Conservation (phyloP, 2,797 vertebrate genomes). For the Loris lydekkerianus region DNA sequence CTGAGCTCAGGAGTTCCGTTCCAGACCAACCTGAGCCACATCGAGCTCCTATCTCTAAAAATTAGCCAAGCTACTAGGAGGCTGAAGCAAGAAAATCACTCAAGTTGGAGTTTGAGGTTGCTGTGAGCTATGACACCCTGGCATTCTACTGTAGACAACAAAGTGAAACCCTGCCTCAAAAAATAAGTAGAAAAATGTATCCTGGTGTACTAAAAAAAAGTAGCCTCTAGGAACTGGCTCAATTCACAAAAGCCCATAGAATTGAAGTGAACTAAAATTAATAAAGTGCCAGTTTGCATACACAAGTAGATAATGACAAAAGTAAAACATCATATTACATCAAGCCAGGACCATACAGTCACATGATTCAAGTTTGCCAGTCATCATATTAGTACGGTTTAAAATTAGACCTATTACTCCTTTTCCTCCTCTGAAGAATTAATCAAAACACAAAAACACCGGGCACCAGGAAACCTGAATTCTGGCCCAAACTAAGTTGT, state of each 20-base stretch:
- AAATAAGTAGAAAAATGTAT: not conserved
- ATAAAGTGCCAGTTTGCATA: conserved; percentile 20
- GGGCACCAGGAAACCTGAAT: not conserved
- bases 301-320: conserved; percentile 18
- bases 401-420: conserved; percentile 30
- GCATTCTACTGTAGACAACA: too few relatives aligned
- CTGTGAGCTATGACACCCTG: too few relatives aligned
- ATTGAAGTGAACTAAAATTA: conserved; percentile 57
- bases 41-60: too few relatives aligned
- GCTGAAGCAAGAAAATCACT: too few relatives aligned
- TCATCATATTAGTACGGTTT: not conserved
- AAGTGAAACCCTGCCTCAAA: not conserved
- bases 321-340: not conserved
- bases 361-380: conserved; percentile 20
- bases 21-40: too few relatives aligned
- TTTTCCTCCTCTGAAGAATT: conserved; percentile 42
- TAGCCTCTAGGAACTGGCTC: not conserved
- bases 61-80: too few relatives aligned
- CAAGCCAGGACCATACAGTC: not conserved
- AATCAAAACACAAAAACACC: conserved; percentile 59
- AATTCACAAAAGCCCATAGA: conserved; percentile 54
- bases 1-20: too few relatives aligned
- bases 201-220: not conserved
- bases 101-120: too few relatives aligned
- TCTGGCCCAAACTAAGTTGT: not conserved